phyloP scores from a whole-genome alignment of 2,113 vertebrate genomes.

The Deroptyus accipitrinus region DNA sequence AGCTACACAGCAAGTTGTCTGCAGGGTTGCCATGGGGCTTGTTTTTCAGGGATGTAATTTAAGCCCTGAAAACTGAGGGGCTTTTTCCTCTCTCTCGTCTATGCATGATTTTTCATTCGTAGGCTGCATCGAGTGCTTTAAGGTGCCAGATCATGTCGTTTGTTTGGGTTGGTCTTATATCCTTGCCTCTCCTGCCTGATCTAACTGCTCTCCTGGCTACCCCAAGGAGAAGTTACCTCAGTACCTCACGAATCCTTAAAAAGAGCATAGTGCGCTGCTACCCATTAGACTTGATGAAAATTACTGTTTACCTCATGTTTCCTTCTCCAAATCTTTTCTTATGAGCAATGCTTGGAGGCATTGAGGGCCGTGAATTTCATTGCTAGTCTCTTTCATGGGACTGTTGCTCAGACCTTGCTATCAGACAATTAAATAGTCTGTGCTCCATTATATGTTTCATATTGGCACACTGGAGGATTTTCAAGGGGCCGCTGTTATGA shows the following conservation, averaged over 20 bases:
- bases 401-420: background rate
- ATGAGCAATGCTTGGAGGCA: background rate
- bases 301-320: background rate
- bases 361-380: background rate
- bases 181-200: background rate
- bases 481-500: background rate
- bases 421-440: background rate
- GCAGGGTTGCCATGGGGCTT: background rate
- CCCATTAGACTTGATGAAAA: background rate
- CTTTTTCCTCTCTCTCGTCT: rapidly evolving
- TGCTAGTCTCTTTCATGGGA: background rate
- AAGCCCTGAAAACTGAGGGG: background rate
- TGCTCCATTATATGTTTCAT: background rate
- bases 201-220: background rate
- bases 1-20: background rate
- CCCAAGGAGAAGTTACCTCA: background rate
- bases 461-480: no score
- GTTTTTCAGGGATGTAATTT: background rate
- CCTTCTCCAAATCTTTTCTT: background rate
- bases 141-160: background rate
- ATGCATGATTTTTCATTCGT: background rate
- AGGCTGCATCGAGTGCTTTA: background rate
- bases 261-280: background rate
- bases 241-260: background rate
- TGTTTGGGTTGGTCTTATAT: background rate